Base-by-base conservation (phyloP, 1,140 invertebrate genomes). In the Leptinotarsa defecta region DNA sequence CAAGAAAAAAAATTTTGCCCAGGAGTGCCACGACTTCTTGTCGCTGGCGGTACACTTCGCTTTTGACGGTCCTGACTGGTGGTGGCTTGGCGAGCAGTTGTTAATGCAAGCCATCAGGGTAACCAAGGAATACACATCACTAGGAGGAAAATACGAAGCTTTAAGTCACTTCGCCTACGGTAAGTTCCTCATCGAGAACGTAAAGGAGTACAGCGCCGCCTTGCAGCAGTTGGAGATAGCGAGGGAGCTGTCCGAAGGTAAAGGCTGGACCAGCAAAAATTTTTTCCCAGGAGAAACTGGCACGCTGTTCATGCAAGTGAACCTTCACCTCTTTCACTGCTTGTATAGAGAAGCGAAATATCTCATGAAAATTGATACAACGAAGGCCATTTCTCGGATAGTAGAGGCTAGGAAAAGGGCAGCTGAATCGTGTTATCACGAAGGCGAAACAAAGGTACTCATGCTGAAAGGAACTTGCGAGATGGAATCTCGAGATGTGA, bases 71-170 rank as follows among this genome's bases (percentile, higher is more conserved):
- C 86, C 86, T 76, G 88, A 89, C 43, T 90, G 89, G 82, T 85
- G 88, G 78, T 91, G 90, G 90, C 76, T 91, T 2, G 88, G 88
- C 3, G 88, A 91, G 68, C 87, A 87, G 52, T 84, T 91, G 15
- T 88, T 88, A 43, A 78, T 87, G 22, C 85, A 85, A 6, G 76
- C 86, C 0, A 83, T 90, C 4, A 82, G 83, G 13, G 84, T 87
- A 3, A 83, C 85, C 0, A 85, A 85, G 49, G 80, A 85, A 5
- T 87, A 87, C 71, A 52, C 86, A 15, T 57, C 85, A 1, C 86
- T 89, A 19, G 86, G 87, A 5, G 83, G 84, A 6, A 81, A 86
- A 52, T 86, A 84, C 48, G 85, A 89, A 52, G 86, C 86, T 2
- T 82, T 86, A 8, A 85, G 86, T 71, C 86, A 87, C 80, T 91